Conservation (phyloP, 2,113 vertebrate genomes). For the Brienomyrus longianalis region DNA sequence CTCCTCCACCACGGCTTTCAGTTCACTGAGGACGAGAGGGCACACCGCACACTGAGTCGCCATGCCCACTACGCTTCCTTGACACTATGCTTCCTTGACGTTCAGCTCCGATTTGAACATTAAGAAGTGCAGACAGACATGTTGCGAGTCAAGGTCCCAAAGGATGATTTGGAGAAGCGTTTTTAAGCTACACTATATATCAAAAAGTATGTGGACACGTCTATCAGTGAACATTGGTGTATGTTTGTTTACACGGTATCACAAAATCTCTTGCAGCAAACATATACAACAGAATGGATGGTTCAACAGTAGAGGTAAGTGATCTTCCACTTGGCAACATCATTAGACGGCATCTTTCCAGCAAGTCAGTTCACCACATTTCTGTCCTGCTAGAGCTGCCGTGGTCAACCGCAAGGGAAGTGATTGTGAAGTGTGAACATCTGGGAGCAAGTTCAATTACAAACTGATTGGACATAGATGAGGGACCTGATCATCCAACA, state of each 20-base stretch:
- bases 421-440: neutral
- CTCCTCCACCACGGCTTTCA: constrained; percentile 45
- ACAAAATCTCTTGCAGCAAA: neutral
- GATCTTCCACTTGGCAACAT: neutral
- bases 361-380: neutral
- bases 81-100: neutral
- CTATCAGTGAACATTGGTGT: neutral
- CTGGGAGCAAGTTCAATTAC: neutral
- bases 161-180: neutral
- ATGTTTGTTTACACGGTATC: neutral
- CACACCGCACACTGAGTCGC: neutral
- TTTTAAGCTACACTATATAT: neutral
- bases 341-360: neutral
- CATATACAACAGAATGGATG: neutral
- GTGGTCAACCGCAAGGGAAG: neutral
- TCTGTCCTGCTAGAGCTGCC: neutral
- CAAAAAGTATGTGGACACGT: neutral
- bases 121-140: neutral
- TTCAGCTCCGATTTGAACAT: neutral
- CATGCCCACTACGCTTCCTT: neutral
- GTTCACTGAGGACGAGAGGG: constrained; percentile 44
- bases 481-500: neutral
- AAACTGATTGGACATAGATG: neutral
- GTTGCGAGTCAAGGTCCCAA: neutral
- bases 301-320: neutral